Evolutionary conservation across 1,140 invertebrate genomes (phyloP), one percentile per base, ranked within the genome.

Genomic region (Habropoda laboriosa): DNA sequence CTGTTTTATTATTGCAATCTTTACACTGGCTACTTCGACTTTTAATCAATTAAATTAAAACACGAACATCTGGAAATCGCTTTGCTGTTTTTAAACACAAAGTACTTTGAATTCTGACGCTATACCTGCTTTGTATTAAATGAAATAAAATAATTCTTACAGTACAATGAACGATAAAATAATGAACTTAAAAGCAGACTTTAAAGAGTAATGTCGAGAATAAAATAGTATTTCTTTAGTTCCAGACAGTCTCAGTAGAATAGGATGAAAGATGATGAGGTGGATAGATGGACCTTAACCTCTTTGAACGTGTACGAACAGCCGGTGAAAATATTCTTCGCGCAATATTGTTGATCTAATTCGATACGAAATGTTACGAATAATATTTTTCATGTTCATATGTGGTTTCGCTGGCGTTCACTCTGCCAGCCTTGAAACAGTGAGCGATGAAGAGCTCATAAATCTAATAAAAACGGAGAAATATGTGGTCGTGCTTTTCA

Each of bases 401-500:
- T 88, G 80, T 58, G 42, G 60, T 24, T 57, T 83, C 53, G 49
- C 42, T 27, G 45, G 27, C 10, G 45, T 67, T 16, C 42, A 68
- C 24, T 72, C 82, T 30, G 70, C 83, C 2, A 68, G 57, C 61
- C 89, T 96, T 3, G 94, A 95, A 91, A 91, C 91, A 86, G 94
- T 97, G 64, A 94, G 90, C 81, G 96, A 96, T 88, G 94, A 96
- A 85, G 96, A 97, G 81, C 92, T 97, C 73, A 88, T 96, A 30
- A 94, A 96, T 89, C 92, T 96, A 24, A 95, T 96, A 76, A 94
- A 94, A 91, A 94, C 93, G 55, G 96, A 96, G 91, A 95, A 96
- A 92, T 95, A 95, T 91, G 94, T 97, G 68, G 94, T 96, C 67
- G 95, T 95, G 57, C 90, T 97, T 64, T 97, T 97, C 90, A 94